Base-by-base conservation (phyloP, 2,113 vertebrate species). In the Gallinago paraguaiae region DNA sequence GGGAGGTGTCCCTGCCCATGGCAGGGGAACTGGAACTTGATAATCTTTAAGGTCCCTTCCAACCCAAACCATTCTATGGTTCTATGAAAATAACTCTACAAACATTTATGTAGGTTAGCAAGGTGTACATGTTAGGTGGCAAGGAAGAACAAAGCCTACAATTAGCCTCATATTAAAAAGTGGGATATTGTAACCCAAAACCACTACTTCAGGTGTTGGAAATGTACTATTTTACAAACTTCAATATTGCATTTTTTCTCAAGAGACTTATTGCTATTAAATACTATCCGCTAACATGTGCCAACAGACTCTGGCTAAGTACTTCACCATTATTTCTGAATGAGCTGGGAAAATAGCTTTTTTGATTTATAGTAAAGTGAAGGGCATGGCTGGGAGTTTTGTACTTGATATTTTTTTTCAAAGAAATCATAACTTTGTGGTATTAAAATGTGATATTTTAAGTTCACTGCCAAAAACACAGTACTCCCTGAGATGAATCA, bases 301-400 rank as follows among this genome's bases (percentile, higher is more conserved):
- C 72, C 82, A 93, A 90, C n/a, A 75, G 51, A 46, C 20, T 72
- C 48, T 78, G 59, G 79, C 51, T 17, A 90, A 86, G 23, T 54
- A 78, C 15, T 70, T 92, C 20, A 39, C 33, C n/a, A 70, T 64
- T 93, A 88, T 83, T 97, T 94, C 76, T 81, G n/a, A 92, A 93
- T 83, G 82, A 86, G 37, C n/a, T 59, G 33, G 18, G 54, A 70
- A 94, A 78, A 87, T 33, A 64, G 41, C 10, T 78, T 90, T 85
- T 60, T 65, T 86, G 33, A 86, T 91, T 87, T 86, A 92, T 78
- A 88, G 60, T 71, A 45, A 92, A 90, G 33, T 41, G 79, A 88
- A 84, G 53, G 68, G 30, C 53, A 82, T 8, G 15, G 43, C 17
- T 88, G 60, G 28, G 35, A 87, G 33, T n/a, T 95, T 84, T 71